Evolutionary conservation across 1,140 invertebrate species (phyloP).

Genomic region (Belonocnema kinseyi): DNA sequence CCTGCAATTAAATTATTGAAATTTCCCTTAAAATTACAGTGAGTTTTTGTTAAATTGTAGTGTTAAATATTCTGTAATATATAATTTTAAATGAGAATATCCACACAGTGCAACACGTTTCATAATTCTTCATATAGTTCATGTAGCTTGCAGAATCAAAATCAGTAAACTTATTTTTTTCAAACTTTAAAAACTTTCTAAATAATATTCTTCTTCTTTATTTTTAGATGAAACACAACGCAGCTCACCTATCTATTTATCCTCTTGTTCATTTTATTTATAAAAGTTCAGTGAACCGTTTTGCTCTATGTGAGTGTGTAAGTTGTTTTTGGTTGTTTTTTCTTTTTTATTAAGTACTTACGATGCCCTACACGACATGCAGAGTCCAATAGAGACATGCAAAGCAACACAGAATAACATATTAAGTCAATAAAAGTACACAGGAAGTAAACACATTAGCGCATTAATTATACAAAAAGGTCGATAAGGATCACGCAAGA

Average conservation of each 20-base stretch:
- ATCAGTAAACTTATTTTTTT: too few relatives aligned
- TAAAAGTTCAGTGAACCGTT: conserved; percentile 8
- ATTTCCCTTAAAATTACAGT: too few relatives aligned
- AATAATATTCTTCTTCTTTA: neutral
- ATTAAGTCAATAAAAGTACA: conserved; percentile 67
- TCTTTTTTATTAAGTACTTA: conserved; percentile 68
- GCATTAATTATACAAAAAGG: conserved; percentile 41
- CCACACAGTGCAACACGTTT: conserved; percentile 5
- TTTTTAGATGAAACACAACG: neutral
- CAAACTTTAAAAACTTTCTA: too few relatives aligned
- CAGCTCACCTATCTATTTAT: too few relatives aligned
- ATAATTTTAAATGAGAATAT: too few relatives aligned
- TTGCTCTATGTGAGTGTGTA: conserved; percentile 10
- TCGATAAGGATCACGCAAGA: neutral
- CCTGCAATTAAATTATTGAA: too few relatives aligned
- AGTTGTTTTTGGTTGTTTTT: conserved; percentile 4
- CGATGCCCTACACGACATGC: conserved; percentile 74
- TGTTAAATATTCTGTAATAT: neutral
- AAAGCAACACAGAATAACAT: conserved; percentile 74
- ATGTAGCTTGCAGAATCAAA: too few relatives aligned
- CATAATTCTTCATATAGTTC: neutral
- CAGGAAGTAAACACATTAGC: conserved; percentile 61
- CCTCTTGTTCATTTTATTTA: neutral
- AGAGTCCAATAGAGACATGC: conserved; percentile 75
- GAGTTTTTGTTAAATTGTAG: neutral